A percentile compares a stretch with the other conserved stretches of the same genome.
phyloP scores from a whole-genome alignment of 1,140 invertebrate species.

The Xylocopa sonorina region DNA sequence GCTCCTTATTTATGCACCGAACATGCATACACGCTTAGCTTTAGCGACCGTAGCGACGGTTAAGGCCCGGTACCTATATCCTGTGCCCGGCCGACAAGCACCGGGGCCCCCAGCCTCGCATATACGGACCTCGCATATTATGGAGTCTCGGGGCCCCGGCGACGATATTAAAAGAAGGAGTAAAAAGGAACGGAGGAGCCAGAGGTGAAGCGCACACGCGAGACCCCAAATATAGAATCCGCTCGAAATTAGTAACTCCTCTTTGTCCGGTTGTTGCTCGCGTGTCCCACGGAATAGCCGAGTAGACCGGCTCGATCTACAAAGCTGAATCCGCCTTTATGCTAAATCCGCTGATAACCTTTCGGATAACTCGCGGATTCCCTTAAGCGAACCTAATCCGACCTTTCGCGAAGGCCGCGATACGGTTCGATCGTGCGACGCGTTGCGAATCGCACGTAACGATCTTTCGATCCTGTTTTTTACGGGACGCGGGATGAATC shows the following conservation, averaged over 20 bases:
- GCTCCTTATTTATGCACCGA: constrained; percentile 81
- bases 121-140: constrained; percentile 73
- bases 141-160: constrained; percentile 65
- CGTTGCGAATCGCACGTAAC: too few relatives aligned
- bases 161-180: constrained; percentile 68
- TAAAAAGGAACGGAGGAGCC: constrained; percentile 55
- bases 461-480: not conserved
- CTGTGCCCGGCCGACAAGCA: constrained; percentile 71
- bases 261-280: constrained; percentile 61
- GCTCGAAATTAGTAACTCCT: constrained; percentile 75
- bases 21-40: constrained; percentile 76
- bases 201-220: constrained; percentile 63
- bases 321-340: not conserved
- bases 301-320: not conserved
- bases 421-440: too few relatives aligned
- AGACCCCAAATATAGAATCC: constrained; percentile 69
- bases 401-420: too few relatives aligned
- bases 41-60: constrained; percentile 66
- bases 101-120: constrained; percentile 56
- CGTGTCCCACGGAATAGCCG: constrained; percentile 44
- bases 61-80: constrained; percentile 74
- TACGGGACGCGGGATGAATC: constrained; percentile 1
- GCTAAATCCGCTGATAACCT: not conserved
- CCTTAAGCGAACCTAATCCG: too few relatives aligned
- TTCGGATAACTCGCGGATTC: too few relatives aligned